Evolutionary conservation across 2,113 vertebrate species (phyloP).

Genomic region (Nerophis lumbriciformis): DNA sequence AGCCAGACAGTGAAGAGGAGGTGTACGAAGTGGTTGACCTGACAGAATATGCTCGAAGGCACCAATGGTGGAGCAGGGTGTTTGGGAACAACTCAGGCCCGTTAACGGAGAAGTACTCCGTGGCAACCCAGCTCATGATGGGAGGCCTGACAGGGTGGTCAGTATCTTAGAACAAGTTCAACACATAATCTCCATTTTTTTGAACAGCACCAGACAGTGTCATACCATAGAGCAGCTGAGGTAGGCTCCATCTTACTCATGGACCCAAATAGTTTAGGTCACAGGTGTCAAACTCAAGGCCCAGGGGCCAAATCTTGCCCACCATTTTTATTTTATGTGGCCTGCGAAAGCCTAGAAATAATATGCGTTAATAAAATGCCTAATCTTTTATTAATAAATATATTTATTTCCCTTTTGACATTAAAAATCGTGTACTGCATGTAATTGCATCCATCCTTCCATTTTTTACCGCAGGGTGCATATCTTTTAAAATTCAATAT

Average conservation of each 20-base stretch:
- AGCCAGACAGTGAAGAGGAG: constrained; percentile 86
- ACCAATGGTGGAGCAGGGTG: constrained; percentile 92
- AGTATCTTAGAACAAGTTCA: constrained; percentile 30
- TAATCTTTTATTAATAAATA: too few relatives aligned
- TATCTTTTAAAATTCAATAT: too few relatives aligned
- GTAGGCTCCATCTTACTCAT: background rate
- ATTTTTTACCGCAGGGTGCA: too few relatives aligned
- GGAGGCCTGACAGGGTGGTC: constrained; percentile 96
- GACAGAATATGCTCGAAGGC: constrained; percentile 89
- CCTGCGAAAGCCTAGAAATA: too few relatives aligned
- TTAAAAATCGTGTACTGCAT: too few relatives aligned
- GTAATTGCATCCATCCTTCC: too few relatives aligned
- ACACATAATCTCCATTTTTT: background rate
- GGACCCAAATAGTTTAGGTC: too few relatives aligned
- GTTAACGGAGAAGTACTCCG: constrained; percentile 94
- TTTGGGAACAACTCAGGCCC: constrained; percentile 92
- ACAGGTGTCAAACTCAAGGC: too few relatives aligned
- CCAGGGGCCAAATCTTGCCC: too few relatives aligned
- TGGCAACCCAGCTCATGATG: constrained; percentile 94
- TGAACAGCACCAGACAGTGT: background rate
- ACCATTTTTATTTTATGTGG: too few relatives aligned
- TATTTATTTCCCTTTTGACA: too few relatives aligned
- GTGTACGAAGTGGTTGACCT: constrained; percentile 93
- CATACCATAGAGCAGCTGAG: background rate
- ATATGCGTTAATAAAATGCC: too few relatives aligned